Conservation (phyloP, 2,113 vertebrate genomes). For the Chrysochloris asiatica region DNA sequence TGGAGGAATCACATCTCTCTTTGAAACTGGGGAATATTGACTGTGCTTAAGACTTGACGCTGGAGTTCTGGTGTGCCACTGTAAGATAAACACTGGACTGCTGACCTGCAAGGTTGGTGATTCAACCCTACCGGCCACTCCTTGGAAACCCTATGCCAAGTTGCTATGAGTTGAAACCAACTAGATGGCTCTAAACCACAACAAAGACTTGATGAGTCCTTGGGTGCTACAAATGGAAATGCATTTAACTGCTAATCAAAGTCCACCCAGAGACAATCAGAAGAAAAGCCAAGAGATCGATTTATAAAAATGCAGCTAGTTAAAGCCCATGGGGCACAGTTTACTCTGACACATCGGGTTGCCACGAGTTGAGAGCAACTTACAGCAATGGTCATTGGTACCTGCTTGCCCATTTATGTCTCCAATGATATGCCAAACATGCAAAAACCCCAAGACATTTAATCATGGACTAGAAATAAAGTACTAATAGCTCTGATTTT, state of each 20-base stretch:
- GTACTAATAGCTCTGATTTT: neutral
- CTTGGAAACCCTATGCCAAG: too few species aligned
- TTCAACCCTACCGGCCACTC: too few species aligned
- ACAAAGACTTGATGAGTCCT: neutral
- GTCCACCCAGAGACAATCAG: neutral
- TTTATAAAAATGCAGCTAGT: neutral
- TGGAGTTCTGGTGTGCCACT: too few species aligned
- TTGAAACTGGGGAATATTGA: neutral
- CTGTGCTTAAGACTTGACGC: neutral
- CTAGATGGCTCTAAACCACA: too few species aligned
- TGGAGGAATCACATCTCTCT: neutral
- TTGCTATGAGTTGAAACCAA: too few species aligned
- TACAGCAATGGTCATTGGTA: neutral
- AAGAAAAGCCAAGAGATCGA: neutral
- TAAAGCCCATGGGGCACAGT: neutral
- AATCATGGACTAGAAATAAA: slow-evolving; percentile 10
- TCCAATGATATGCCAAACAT: neutral
- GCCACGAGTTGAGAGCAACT: neutral
- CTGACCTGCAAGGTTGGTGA: too few species aligned
- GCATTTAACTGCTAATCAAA: neutral
- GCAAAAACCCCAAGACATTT: neutral
- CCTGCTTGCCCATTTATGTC: neutral
- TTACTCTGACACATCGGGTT: neutral
- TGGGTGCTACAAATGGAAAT: neutral
- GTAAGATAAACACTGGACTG: too few species aligned